Base-by-base conservation (phyloP, 2,113 vertebrate genomes). In the Coptodon bakossiorum region DNA sequence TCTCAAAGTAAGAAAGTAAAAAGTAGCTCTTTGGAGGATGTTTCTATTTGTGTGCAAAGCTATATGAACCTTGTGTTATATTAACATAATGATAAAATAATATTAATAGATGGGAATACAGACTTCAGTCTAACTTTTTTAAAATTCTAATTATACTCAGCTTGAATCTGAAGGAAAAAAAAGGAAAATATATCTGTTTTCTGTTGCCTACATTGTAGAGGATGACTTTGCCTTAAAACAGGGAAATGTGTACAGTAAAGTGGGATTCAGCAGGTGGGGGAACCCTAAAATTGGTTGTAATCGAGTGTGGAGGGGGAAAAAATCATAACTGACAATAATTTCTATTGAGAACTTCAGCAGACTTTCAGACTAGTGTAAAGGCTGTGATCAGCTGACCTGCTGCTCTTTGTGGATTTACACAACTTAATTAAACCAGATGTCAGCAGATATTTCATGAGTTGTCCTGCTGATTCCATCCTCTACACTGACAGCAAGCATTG, bases 271-370 rank as follows among this genome's bases (percentile, higher is more conserved):
- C 1, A 63, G 29, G 16, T 63, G 59, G 59, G 31, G 1, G 31
- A 19, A 59, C 2, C 29, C 16, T 16, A 11, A 34, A 63, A 63
- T 19, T 63, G 29, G 29, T 11, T 34, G 57, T 31, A 61, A 34
- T 34, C 1, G 16, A 63, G 29, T 11, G 29, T 31, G 27, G 56
- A 59, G 5, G 9, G 16, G 3, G 0, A 3, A 10, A 63, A 31
- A 61, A 17, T 59, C 27, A 9, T 17, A 61, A 61, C 27, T 61
- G 16, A 0, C 1, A 63, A 63, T 63, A 34, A 34, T 19, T 19
- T 34, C 9, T 31, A 59, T 59, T 31, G 57, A 59, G 59, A 34
- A 6, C 59, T 63, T 34, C 59, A 34, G 0, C 8, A 63, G 59
- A 63, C 31, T 34, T 36, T 19, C 9, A 61, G 57, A 31, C 9